Conservation (phyloP, 2,888 invertebrate species). For the Prosapia bicincta region DNA sequence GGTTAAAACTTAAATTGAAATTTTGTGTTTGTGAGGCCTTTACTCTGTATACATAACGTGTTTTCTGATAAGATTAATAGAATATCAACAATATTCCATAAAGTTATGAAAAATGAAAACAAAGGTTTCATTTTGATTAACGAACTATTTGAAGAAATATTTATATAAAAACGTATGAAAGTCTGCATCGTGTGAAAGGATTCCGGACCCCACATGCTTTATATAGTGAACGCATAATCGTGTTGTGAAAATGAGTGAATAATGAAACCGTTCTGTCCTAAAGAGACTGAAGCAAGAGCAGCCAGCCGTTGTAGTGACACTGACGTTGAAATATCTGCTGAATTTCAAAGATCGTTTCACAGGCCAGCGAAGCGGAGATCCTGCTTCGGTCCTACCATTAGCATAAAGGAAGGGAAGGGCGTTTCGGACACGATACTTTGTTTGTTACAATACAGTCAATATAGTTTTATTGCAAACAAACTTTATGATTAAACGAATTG, state of each 20-base stretch:
- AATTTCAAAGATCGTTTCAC: constrained; percentile 2
- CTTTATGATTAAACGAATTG: background rate
- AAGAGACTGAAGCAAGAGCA: background rate
- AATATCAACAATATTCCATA: too few species aligned
- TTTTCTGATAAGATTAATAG: too few species aligned
- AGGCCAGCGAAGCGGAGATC: constrained; percentile 2
- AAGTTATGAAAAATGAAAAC: too few species aligned
- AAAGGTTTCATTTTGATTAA: too few species aligned
- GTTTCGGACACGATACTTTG: background rate
- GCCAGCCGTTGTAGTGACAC: constrained; percentile 2
- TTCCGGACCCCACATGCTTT: too few species aligned
- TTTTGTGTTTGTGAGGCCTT: too few species aligned
- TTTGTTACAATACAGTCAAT: background rate
- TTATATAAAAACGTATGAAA: too few species aligned
- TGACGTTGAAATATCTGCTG: background rate
- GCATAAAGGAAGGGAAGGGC: background rate
- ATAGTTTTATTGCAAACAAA: background rate
- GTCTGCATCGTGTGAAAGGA: too few species aligned
- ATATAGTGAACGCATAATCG: background rate
- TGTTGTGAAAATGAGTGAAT: background rate
- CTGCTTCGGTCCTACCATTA: background rate
- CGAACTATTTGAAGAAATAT: too few species aligned
- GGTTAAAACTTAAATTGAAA: too few species aligned
- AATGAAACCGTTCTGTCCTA: background rate
- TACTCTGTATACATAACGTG: too few species aligned